Evolutionary conservation across 2,113 vertebrate genomes (phyloP), one percentile per base, ranked within the genome.

Genomic region (Pelodiscus sinensis): DNA sequence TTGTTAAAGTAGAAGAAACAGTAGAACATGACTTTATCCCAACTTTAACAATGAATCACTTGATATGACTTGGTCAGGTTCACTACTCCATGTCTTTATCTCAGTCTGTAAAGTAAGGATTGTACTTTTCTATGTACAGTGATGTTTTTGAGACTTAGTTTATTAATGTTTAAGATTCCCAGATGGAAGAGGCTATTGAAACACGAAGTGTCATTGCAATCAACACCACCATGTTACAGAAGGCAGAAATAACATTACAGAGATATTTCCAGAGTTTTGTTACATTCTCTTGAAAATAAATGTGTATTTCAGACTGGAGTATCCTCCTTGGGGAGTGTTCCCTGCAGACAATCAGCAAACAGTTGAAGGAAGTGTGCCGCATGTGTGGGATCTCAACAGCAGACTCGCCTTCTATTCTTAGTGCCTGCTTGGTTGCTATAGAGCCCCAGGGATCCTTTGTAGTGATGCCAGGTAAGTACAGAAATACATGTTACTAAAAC

Each of bases 351-450:
- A 98, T 99, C 97, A 99, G 99, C 94, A 98, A 99, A 79, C 99
- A 99, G 97, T 98, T 99, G 88, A 99, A 98, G 97, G 99, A 99
- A 92, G 98, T 98, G 71, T 99, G 99, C 96, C 98, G 98, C 78
- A 98, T 99, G 98, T 99, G 99, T 75, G 99, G 99, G 25, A 99
- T 99, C 97, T 99, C 99, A 1, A 96, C 99, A 1, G 98, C 98
- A 3, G 99, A 99, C 97, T 99, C 99, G 50, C 99, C 99, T 79
- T 98, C 98, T 78, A 99, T 99, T 97, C 99, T 99, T 94, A 99
- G 99, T 97, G 99, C 99, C 98, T 99, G 99, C 94, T 98, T 99
- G 96, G 99, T 99, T 57, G 99, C 99, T 97, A 99, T 99, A 99
- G 99, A 99, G 97, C 99, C 99, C 10, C 99, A 99, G 96, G 99